These are phyloP conservation scores for Hylyphantes graminicola DNA, from an alignment of 1,140 invertebrate genomes.

Conservation along the genomic window DNA sequence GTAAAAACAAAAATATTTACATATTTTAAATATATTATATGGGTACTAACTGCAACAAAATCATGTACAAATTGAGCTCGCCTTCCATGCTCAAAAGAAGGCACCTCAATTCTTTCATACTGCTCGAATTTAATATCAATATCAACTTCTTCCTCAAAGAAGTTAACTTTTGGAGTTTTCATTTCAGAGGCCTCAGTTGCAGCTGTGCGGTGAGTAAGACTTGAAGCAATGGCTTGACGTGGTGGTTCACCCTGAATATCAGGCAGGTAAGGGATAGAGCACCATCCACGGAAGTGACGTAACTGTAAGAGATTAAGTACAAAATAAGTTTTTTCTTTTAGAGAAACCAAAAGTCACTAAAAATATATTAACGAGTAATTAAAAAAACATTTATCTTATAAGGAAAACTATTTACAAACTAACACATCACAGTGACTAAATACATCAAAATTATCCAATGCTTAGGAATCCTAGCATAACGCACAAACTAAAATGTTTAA, in stretches of 20 bases:
- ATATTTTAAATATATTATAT: neutral
- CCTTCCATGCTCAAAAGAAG: conserved; percentile 80
- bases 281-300: conserved; percentile 76
- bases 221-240: conserved; percentile 21
- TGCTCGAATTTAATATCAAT: conserved; percentile 76
- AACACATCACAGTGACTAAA: too few species aligned
- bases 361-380: too few species aligned
- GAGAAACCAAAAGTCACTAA: too few species aligned
- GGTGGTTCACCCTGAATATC: conserved; percentile 61
- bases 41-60: conserved; percentile 78
- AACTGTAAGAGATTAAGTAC: conserved; percentile 67
- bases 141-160: conserved; percentile 82
- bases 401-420: too few species aligned
- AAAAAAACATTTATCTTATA: too few species aligned
- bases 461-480: too few species aligned
- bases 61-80: conserved; percentile 88
- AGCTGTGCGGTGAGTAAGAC: neutral
- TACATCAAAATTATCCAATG: too few species aligned
- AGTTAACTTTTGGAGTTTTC: conserved; percentile 63
- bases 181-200: conserved; percentile 50
- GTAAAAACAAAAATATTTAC: neutral
- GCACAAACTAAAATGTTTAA: too few species aligned
- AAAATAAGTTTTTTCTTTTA: too few species aligned
- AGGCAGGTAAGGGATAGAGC: conserved; percentile 75
- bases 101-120: conserved; percentile 83